Evolutionary conservation across 2,888 invertebrate species (phyloP), one percentile per base, ranked within the genome.

Genomic region (Nasonia oneida): DNA sequence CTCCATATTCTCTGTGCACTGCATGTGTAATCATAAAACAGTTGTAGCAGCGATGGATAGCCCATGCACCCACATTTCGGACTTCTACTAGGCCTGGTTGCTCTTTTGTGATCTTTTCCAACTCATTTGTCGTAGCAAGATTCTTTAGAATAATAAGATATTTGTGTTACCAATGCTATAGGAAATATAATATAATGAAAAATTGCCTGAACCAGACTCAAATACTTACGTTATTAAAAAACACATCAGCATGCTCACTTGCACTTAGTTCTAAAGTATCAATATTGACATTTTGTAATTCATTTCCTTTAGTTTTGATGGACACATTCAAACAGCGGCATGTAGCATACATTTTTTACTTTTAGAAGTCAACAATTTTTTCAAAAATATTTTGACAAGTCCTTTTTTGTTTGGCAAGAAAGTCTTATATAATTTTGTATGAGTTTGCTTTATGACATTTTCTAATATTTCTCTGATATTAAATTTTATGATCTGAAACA

Each of bases 251-350:
- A 93, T 94, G 94, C 94, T 96, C 96, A 90, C 93, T 93, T 88
- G 94, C 93, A 91, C 94, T 94, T 91, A 96, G 92, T 90, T 95
- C 94, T 91, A 95, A 92, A 91, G 94, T 94, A 89, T 94, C 94
- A 89, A 94, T 92, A 91, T 94, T 95, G 91, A 95, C 93, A 92
- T 94, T 94, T 90, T 94, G 94, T 91, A 95, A 94, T 90, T 94
- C 93, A 89, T 94, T 92, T 92, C 94, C 94, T 91, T 95, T 95
- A 91, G 95, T 94, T 93, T 95, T 95, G 89, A 96, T 94, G 89
- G 94, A 94, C 90, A 96, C 95, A 94, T 97, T 97, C 91, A 97
- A 94, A 94, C 97, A 97, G 94, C 96, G 96, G 94, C 97, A 97
- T 91, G 96, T 95, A 92, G 95, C 84, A 89, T 90, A 89, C 92